phyloP scores from a whole-genome alignment of 2,797 vertebrate genomes.

The Premnoplex brunnescens region DNA sequence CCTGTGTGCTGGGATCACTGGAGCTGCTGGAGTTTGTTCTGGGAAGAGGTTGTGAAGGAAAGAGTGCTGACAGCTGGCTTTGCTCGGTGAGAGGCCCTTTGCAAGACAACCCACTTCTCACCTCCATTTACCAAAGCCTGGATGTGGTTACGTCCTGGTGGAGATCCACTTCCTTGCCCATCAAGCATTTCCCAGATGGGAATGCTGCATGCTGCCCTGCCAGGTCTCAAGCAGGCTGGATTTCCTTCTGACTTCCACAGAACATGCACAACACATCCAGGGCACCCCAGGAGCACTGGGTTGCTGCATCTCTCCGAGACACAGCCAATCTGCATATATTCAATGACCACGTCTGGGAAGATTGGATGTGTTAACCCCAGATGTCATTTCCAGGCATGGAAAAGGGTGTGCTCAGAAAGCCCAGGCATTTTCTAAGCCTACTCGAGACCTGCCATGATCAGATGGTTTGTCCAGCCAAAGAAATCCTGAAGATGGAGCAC shows the following conservation, averaged over 20 bases:
- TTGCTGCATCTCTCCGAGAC: neutral
- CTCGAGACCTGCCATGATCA: neutral
- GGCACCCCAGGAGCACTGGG: neutral
- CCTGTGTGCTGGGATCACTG: neutral
- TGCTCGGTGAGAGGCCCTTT: neutral
- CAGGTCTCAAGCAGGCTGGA: neutral
- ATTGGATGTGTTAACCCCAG: neutral
- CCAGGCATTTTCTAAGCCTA: neutral
- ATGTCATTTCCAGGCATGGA: neutral
- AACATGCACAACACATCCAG: neutral
- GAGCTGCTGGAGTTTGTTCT: neutral
- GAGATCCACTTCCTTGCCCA: neutral
- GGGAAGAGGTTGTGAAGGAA: neutral
- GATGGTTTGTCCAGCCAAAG: neutral
- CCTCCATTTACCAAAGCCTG: constrained; percentile 4
- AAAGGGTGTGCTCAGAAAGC: constrained; percentile 5
- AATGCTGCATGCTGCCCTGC: fast-evolving
- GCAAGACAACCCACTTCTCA: constrained; percentile 1
- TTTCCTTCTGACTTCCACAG: neutral
- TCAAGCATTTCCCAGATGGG: neutral
- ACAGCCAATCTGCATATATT: neutral
- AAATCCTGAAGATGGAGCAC: constrained; percentile 25
- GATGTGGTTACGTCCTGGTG: neutral
- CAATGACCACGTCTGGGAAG: neutral
- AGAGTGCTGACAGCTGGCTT: constrained; percentile 46